Conservation (phyloP, 2,113 vertebrate species). For the Dermatemys mawii region DNA sequence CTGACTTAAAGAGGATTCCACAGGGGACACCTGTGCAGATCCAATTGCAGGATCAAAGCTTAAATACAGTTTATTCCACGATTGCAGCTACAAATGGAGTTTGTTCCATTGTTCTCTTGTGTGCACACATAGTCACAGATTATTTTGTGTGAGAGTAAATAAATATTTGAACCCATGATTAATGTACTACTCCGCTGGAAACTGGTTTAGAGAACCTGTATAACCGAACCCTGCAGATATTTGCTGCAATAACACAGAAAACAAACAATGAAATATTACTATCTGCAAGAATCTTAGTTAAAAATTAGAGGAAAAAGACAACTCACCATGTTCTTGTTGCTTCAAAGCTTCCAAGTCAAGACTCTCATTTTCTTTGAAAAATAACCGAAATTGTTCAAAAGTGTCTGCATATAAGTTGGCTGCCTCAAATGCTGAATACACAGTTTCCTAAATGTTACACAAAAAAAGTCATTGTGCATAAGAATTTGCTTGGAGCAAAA, state of each 20-base stretch:
- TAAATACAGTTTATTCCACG: not conserved
- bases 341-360: conserved; percentile 81
- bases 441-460: conserved; percentile 74
- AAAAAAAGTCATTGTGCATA: not conserved
- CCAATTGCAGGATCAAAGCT: not conserved
- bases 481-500: not conserved
- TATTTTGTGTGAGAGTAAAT: not conserved
- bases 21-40: not conserved
- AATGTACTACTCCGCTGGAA: not conserved
- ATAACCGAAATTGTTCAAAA: conserved; percentile 82
- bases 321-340: conserved; percentile 83
- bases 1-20: not conserved
- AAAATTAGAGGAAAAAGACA: not conserved
- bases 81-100: not conserved
- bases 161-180: not conserved
- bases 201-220: not conserved
- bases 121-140: not conserved
- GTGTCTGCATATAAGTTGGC: conserved; percentile 78
- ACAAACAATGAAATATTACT: not conserved
- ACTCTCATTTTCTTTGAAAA: conserved; percentile 86
- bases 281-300: not conserved
- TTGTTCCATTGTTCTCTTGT: not conserved
- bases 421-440: conserved; percentile 81
- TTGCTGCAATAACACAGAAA: not conserved
- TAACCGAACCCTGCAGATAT: not conserved